Evolutionary conservation across 2,888 invertebrate species (phyloP).

Genomic region (Ochlodes sylvanus): DNA sequence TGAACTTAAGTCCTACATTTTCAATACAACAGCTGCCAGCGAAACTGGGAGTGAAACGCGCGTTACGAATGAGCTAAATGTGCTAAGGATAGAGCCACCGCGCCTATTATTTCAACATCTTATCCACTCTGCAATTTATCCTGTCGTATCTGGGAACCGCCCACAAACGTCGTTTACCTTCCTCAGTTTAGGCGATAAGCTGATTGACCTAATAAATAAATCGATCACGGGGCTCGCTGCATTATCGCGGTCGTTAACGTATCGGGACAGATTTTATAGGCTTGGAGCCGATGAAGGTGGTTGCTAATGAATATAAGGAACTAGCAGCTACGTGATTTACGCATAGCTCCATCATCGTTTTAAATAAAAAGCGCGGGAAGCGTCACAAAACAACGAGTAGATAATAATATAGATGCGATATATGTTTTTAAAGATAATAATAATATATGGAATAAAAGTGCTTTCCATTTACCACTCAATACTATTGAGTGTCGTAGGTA

Average conservation of each 20-base stretch:
- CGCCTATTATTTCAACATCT: conserved; percentile 4
- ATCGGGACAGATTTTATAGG: conserved; percentile 25
- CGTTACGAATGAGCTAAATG: no score
- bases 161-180: conserved; percentile 47
- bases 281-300: conserved; percentile 3
- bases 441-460: no score
- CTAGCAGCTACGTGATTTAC: background rate
- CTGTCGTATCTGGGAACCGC: conserved; percentile 45
- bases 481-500: no score
- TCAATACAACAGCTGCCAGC: no score
- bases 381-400: no score
- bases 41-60: no score
- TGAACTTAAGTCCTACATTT: no score
- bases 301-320: conserved; percentile 21
- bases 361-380: no score
- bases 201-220: conserved; percentile 52
- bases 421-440: no score
- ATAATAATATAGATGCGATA: no score
- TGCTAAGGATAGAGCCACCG: background rate
- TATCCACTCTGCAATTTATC: conserved; percentile 4
- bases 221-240: conserved; percentile 20
- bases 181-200: conserved; percentile 50
- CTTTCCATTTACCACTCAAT: no score
- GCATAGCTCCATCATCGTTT: no score
- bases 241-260: conserved; percentile 37